Conservation (phyloP, 1,140 invertebrate species). For the Apis florea region DNA sequence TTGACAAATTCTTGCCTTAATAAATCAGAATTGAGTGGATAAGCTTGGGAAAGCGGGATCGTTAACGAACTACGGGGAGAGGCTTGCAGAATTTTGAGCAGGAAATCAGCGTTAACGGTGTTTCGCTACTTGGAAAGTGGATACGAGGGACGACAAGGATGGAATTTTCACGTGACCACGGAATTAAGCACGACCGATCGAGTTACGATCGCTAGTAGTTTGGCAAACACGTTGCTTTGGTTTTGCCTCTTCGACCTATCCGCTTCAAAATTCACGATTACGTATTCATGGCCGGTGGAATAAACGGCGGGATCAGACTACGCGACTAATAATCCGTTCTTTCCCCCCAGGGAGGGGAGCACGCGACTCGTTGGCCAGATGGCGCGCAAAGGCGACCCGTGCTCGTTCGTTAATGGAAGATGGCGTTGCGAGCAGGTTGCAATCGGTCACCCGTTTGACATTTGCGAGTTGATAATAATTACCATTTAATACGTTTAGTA, state of each 20-base stretch:
- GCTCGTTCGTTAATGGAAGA: background rate
- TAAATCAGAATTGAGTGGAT: background rate
- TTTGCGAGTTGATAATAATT: background rate
- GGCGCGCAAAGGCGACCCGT: background rate
- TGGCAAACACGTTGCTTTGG: constrained; percentile 5
- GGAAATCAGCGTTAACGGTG: constrained; percentile 47
- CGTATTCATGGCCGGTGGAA: background rate
- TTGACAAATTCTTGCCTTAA: background rate
- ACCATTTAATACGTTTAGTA: background rate
- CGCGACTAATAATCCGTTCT: background rate
- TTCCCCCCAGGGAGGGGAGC: background rate
- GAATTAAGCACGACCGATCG: constrained; percentile 45
- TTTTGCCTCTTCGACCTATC: background rate
- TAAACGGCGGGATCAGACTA: too few relatives aligned
- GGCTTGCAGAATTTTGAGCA: background rate
- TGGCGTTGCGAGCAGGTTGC: background rate
- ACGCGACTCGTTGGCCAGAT: background rate
- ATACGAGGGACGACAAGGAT: constrained; percentile 34
- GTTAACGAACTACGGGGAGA: background rate
- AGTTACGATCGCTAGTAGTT: constrained; percentile 35
- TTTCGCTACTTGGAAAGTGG: background rate
- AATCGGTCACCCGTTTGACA: background rate
- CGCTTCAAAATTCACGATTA: background rate
- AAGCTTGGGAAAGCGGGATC: background rate
- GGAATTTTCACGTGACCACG: constrained; percentile 51